Percentiles rank a stretch among this genome's conserved stretches.
phyloP scores from a whole-genome alignment of 2,113 vertebrate species.

The Macquaria ambigua region DNA sequence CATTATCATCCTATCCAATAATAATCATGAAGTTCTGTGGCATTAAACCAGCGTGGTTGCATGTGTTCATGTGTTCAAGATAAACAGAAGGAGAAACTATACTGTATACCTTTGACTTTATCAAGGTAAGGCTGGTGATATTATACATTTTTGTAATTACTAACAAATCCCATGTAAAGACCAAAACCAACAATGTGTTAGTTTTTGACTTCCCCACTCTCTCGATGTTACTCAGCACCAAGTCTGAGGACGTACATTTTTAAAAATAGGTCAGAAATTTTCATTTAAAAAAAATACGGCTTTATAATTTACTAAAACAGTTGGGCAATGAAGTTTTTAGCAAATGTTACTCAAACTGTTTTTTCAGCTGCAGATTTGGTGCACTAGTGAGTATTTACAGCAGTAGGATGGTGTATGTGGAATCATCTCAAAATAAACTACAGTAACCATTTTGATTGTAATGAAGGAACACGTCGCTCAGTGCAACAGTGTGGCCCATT shows the following conservation, averaged over 20 bases:
- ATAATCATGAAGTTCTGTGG: background rate
- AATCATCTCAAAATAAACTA: background rate
- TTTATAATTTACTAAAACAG: background rate
- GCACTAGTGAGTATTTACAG: background rate
- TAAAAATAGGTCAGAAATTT: background rate
- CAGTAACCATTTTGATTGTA: background rate
- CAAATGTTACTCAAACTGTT: background rate
- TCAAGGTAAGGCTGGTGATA: background rate
- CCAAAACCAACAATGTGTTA: background rate
- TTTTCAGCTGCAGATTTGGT: background rate
- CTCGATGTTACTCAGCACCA: background rate
- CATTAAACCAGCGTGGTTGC: background rate
- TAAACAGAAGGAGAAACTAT: background rate
- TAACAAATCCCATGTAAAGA: conserved; percentile 1
- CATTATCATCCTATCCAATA: background rate
- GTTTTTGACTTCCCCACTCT: background rate
- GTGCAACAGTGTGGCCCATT: background rate
- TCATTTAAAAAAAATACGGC: background rate
- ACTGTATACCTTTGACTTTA: background rate
- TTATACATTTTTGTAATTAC: background rate
- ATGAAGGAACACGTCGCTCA: background rate
- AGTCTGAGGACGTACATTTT: background rate
- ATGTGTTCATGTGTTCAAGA: background rate
- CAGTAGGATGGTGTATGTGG: background rate
- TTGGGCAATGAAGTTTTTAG: background rate